Percentiles rank a stretch among this genome's conserved stretches.
Evolutionary conservation across 2,113 vertebrate genomes (phyloP).

Genomic region (Tychaedon coryphoeus): DNA sequence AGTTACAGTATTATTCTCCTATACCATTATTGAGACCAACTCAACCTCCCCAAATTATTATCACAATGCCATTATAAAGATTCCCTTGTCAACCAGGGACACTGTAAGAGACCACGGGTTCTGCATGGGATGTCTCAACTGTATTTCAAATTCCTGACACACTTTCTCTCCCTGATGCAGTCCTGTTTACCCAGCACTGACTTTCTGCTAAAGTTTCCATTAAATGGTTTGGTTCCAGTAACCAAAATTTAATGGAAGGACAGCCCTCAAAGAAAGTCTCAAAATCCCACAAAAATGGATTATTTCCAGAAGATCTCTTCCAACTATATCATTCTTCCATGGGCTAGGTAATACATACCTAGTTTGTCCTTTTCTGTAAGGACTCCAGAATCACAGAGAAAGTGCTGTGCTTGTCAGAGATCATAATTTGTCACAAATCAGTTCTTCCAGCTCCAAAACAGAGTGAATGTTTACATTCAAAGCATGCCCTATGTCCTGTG

Average conservation of each 20-base stretch:
- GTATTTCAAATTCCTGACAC: not conserved
- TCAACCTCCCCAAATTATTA: not conserved
- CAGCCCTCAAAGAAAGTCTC: not conserved
- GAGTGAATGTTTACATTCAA: not conserved
- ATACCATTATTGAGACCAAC: not conserved
- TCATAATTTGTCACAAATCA: not conserved
- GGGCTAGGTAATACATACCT: not conserved
- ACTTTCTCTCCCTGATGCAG: not conserved
- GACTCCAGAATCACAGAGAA: not conserved
- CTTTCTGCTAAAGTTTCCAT: not conserved
- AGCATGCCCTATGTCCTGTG: not conserved
- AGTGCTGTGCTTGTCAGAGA: not conserved
- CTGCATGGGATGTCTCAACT: not conserved
- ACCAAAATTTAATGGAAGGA: not conserved
- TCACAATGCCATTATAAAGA: not conserved
- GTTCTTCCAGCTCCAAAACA: not conserved
- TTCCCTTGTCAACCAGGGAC: not conserved
- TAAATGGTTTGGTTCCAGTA: not conserved
- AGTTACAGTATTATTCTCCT: not conserved
- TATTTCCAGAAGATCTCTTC: not conserved
- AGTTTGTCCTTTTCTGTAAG: not conserved
- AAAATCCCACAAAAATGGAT: not conserved
- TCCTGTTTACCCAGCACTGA: not conserved
- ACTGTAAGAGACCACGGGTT: not conserved
- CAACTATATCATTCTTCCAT: not conserved